phyloP scores from a whole-genome alignment of 2,113 vertebrate species.

The Pelecanus crispus region DNA sequence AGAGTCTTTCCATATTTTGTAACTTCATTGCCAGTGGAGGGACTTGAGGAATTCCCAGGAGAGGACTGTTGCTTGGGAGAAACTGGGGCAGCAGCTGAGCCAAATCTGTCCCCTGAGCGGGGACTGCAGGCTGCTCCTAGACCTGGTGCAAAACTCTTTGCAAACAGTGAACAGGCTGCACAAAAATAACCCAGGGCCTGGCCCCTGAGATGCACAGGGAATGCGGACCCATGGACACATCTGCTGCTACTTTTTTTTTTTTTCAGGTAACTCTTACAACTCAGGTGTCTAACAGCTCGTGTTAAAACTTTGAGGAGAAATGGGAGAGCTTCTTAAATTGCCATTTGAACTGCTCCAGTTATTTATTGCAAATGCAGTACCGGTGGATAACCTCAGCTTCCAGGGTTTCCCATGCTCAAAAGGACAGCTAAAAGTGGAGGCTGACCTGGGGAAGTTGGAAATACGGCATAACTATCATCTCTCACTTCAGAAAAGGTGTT shows the following conservation, averaged over 20 bases:
- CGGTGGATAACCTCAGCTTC: neutral
- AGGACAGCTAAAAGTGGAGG: neutral
- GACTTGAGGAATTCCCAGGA: neutral
- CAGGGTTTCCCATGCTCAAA: neutral
- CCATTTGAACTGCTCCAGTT: neutral
- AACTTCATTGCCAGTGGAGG: neutral
- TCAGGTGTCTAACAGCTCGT: fast-evolving
- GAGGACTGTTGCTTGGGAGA: neutral
- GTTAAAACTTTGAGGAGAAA: neutral
- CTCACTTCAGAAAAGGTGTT: neutral
- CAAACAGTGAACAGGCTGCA: neutral
- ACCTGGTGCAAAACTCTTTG: neutral
- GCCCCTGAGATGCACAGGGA: neutral
- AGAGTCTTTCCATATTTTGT: neutral
- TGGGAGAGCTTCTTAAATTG: neutral
- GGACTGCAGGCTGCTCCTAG: neutral
- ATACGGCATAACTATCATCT: neutral
- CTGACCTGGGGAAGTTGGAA: neutral
- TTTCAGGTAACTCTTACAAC: neutral
- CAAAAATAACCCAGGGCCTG: neutral
- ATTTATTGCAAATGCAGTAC: neutral
- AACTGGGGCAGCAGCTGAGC: fast-evolving
- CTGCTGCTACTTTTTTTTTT: neutral
- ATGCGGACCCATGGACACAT: neutral
- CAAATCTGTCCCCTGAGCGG: neutral